A percentile compares a stretch with the other conserved stretches of the same genome.
These are phyloP conservation scores for Leptodirus hochenwartii DNA, from an alignment of 2,888 invertebrate species.

Conservation along the genomic window DNA sequence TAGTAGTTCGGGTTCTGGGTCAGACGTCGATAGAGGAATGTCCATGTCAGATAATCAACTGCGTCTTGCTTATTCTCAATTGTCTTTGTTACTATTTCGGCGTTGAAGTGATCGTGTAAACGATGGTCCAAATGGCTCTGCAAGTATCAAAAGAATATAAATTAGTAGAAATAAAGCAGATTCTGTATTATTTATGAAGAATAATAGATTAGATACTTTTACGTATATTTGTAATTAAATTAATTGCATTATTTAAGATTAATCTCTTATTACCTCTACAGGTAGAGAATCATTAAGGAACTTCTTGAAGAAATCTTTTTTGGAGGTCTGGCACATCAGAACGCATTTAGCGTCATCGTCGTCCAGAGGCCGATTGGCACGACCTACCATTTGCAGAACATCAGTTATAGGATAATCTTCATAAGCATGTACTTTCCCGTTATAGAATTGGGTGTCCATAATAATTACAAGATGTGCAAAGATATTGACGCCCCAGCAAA, in stretches of 20 bases:
- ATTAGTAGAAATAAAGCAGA: too few relatives aligned
- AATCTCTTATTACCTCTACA: slow-evolving; percentile 45
- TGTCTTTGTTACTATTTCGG: slow-evolving; percentile 98
- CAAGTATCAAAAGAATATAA: slow-evolving; percentile 16
- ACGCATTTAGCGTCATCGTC: slow-evolving; percentile 92
- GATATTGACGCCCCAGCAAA: slow-evolving; percentile 85
- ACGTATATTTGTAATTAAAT: too few relatives aligned
- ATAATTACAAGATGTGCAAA: slow-evolving; percentile 88
- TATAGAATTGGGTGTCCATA: slow-evolving; percentile 89
- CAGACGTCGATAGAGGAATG: slow-evolving; percentile 87
- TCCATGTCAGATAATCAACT: slow-evolving; percentile 99
- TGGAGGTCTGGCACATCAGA: slow-evolving; percentile 90
- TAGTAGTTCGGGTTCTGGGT: slow-evolving; percentile 99
- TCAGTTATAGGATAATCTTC: slow-evolving; percentile 97
- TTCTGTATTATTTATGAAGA: slow-evolving; percentile 1
- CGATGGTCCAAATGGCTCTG: slow-evolving; percentile 93
- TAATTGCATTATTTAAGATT: too few relatives aligned
- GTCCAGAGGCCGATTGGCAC: slow-evolving; percentile 81
- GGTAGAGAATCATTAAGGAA: slow-evolving; percentile 93
- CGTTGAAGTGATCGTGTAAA: slow-evolving; percentile 98
- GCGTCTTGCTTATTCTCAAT: slow-evolving; percentile 99
- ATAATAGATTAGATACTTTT: too few relatives aligned
- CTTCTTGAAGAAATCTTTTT: slow-evolving; percentile 97
- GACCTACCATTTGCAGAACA: slow-evolving; percentile 93
- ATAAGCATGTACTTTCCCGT: slow-evolving; percentile 68